These are phyloP conservation scores for Synergus gifuensis DNA, from an alignment of 2,888 invertebrate genomes.

Conservation along the genomic window DNA sequence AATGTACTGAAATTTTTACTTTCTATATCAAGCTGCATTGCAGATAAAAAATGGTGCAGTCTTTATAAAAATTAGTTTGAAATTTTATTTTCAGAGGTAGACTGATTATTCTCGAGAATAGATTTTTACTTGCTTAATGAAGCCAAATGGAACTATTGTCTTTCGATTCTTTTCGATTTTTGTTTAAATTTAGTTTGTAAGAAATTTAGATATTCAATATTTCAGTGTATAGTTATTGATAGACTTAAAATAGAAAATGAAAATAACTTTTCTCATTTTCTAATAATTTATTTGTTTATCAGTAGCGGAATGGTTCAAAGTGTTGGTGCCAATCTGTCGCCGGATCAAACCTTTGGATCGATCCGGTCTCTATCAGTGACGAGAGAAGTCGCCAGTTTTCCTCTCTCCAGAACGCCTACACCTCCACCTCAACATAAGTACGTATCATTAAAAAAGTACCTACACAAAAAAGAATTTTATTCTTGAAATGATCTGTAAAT, in stretches of 20 bases:
- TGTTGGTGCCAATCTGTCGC: constrained; percentile 84
- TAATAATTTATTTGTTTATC: constrained; percentile 59
- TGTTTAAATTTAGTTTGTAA: background rate
- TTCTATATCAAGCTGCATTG: background rate
- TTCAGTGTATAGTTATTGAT: background rate
- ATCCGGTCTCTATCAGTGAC: constrained; percentile 86
- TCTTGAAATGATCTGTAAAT: background rate
- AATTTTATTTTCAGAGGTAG: background rate
- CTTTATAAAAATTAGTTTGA: background rate
- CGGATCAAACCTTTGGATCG: constrained; percentile 87
- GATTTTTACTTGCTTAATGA: background rate
- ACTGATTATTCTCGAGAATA: background rate
- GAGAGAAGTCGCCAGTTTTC: constrained; percentile 87
- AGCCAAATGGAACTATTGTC: background rate
- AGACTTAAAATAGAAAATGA: background rate
- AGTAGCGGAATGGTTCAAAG: constrained; percentile 85
- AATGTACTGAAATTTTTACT: background rate
- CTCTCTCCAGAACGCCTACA: constrained; percentile 86
- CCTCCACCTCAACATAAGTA: constrained; percentile 81
- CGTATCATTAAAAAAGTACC: constrained; percentile 5
- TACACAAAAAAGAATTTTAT: constrained; percentile 12
- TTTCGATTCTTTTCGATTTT: background rate
- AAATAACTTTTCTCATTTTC: constrained; percentile 12
- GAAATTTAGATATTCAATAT: background rate
- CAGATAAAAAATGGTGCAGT: background rate